Conservation (phyloP, 2,113 vertebrate genomes). For the Saccopteryx leptura region DNA sequence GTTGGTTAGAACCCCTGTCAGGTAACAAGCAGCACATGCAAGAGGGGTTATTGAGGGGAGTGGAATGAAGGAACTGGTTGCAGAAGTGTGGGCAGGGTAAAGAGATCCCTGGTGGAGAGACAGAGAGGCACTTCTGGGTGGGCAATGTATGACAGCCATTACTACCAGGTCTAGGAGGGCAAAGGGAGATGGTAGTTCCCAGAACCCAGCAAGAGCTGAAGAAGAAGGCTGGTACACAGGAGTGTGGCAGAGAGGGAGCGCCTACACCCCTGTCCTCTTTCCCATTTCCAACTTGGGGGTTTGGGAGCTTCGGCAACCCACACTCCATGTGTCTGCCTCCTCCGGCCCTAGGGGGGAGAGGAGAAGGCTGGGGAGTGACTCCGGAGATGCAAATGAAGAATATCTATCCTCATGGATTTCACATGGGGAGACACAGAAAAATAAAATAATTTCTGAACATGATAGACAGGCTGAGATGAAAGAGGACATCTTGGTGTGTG, state of each 20-base stretch:
- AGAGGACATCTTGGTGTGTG: not conserved
- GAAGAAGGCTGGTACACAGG: not conserved
- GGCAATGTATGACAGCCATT: not conserved
- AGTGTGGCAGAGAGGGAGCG: not conserved
- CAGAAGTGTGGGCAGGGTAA: not conserved
- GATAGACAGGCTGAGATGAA: not conserved
- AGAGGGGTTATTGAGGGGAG: not conserved
- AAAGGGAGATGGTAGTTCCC: not conserved
- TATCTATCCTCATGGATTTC: not conserved
- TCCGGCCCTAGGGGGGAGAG: not conserved
- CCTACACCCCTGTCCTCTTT: not conserved
- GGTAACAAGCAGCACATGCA: not conserved
- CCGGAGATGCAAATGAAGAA: not conserved
- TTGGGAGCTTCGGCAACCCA: fast-evolving
- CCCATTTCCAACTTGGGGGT: not conserved
- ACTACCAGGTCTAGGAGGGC: not conserved
- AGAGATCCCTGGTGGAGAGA: not conserved
- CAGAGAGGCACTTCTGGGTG: not conserved
- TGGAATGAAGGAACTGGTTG: too few relatives aligned
- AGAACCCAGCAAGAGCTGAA: not conserved
- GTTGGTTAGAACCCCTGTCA: not conserved
- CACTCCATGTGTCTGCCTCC: not conserved
- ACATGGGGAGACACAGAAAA: not conserved
- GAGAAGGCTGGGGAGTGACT: not conserved
- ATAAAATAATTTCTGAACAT: not conserved